Conservation (phyloP, 2,888 invertebrate species). For the Ophioninae sp. region DNA sequence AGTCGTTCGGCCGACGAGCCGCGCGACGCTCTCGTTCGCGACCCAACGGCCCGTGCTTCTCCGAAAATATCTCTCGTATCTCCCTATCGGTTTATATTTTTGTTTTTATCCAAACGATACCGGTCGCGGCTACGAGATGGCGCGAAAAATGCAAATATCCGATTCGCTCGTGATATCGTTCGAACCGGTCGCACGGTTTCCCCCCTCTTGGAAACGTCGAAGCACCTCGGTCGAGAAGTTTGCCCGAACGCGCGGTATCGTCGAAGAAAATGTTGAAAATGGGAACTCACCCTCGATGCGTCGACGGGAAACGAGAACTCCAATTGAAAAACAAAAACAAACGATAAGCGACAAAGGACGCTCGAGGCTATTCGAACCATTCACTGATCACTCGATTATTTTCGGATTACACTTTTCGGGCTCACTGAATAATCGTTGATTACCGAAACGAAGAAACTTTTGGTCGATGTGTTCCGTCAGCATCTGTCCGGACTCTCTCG, state of each 20-base stretch:
- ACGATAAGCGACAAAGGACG: not conserved
- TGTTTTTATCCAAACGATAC: not conserved
- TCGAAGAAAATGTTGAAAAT: not conserved
- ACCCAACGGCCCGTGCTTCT: not conserved
- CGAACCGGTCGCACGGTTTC: too few relatives aligned
- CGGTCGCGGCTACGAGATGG: not conserved
- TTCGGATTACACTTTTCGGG: conserved; percentile 15
- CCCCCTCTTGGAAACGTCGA: too few relatives aligned
- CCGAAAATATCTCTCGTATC: too few relatives aligned
- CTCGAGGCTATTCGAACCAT: conserved; percentile 30
- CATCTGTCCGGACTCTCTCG: conserved; percentile 12
- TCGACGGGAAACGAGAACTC: conserved; percentile 56
- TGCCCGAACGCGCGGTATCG: too few relatives aligned
- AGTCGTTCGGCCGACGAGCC: conserved; percentile 67
- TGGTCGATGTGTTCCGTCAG: conserved; percentile 40
- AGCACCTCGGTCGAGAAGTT: too few relatives aligned
- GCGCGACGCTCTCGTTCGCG: conserved; percentile 55
- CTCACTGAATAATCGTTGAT: not conserved
- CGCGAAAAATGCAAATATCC: not conserved
- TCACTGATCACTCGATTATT: conserved; percentile 21
- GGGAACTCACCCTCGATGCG: conserved; percentile 69
- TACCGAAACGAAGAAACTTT: not conserved
- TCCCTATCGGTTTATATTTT: not conserved
- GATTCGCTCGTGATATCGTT: too few relatives aligned
- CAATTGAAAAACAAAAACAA: conserved; percentile 19